phyloP scores from a whole-genome alignment of 2,797 vertebrate genomes.

The Melanotaenia pygmaea region DNA sequence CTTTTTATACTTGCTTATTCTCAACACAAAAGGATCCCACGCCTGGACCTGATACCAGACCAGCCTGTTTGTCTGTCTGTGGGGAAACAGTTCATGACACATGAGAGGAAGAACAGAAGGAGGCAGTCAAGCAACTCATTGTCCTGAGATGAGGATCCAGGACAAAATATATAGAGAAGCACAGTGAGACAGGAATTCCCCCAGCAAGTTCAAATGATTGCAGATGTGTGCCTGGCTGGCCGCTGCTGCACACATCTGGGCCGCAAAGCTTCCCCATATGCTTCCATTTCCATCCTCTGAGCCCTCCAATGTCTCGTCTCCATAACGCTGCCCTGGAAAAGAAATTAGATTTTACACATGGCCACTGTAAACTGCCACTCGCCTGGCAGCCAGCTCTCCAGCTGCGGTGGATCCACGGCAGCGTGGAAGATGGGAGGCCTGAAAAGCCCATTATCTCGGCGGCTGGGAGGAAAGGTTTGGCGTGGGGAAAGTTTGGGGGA shows the following conservation, averaged over 20 bases:
- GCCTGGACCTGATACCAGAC: constrained; percentile 39
- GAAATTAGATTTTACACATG: constrained; percentile 61
- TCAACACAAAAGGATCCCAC: constrained; percentile 57
- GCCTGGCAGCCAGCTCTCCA: constrained; percentile 40
- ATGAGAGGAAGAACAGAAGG: constrained; percentile 61
- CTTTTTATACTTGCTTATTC: constrained; percentile 55
- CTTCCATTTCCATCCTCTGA: constrained; percentile 37
- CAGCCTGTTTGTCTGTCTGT: constrained; percentile 60
- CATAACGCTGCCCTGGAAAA: constrained; percentile 68
- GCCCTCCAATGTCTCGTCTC: constrained; percentile 39
- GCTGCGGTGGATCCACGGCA: constrained; percentile 54
- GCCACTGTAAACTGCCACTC: constrained; percentile 43
- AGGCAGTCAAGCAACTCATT: constrained; percentile 66
- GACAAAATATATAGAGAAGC: constrained; percentile 53
- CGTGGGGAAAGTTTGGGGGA: constrained; percentile 80
- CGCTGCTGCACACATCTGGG: constrained; percentile 77
- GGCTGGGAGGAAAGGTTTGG: constrained; percentile 60
- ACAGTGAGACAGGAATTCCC: constrained; percentile 77
- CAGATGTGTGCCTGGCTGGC: constrained; percentile 77
- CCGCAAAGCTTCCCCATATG: constrained; percentile 43
- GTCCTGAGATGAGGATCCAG: constrained; percentile 59
- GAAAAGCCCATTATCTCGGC: constrained; percentile 68
- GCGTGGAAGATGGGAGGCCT: constrained; percentile 64
- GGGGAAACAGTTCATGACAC: constrained; percentile 62
- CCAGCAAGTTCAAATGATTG: constrained; percentile 72